Evolutionary conservation across 2,888 invertebrate genomes (phyloP), one percentile per base, ranked within the genome.

Genomic region (Pollenia angustigena): DNA sequence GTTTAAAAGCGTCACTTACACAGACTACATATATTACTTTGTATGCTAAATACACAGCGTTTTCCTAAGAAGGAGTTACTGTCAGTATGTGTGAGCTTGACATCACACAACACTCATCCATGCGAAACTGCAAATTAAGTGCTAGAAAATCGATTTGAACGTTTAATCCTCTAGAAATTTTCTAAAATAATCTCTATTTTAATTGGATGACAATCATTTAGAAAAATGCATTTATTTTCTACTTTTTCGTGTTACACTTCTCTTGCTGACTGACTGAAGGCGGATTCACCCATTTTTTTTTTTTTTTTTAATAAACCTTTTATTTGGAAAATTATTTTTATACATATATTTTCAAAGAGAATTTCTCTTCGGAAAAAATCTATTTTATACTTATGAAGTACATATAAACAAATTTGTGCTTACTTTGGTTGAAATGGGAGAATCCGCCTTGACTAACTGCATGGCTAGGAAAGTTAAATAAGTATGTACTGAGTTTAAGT

Each of bases 101-200:
- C 62, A 62, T 16, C 42, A 16, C 10, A 16, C 16, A 10, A 4
- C 42, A 42, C 16, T 10, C 18, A 64, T 54, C 16, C n/a, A 64
- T 40, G 10, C 7, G 40, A 32, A 42, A 56, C 10, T 46, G n/a
- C 18, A 60, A 69, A 18, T 76, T 7, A 46, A 75, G 58, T 81
- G 52, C 60, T 74, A 44, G 11, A 23, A 78, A 72, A 69, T 54
- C 11, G 7, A 54, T 81, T 80, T 74, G 46, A 71, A 62, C 18
- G n/a, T 56, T 79, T 79, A 79, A 72, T 66, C 71, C 64, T 58
- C 12, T 64, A 44, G 42, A 83, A 69, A 78, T 58, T 16, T 78
- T 60, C 42, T 48, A 78, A 79, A 79, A 79, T 58, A 80, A 72
- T 66, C 56, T 78, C 56, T 32, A 58, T 23, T 74, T 66, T 52